Evolutionary conservation across 2,113 vertebrate genomes (phyloP).

Genomic region (Halcyon senegalensis): DNA sequence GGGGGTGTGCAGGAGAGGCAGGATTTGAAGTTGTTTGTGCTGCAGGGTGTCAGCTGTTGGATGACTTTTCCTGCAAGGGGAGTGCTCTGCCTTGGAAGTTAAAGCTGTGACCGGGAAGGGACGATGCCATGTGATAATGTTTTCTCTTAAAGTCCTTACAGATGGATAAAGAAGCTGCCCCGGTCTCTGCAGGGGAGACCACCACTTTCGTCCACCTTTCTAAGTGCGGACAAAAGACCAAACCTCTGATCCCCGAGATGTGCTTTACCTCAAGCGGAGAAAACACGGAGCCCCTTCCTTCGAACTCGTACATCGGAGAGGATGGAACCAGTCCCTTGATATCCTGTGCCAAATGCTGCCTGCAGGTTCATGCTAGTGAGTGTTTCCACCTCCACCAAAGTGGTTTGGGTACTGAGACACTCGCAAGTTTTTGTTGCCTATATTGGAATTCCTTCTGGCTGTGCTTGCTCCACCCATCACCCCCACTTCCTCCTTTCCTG

Average conservation of each 20-base stretch:
- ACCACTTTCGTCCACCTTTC: constrained; percentile 42
- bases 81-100: background rate
- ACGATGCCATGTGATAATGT: rapidly evolving
- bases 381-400: background rate
- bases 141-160: constrained; percentile 60
- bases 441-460: background rate
- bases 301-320: constrained; percentile 87
- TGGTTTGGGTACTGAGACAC: background rate
- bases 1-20: background rate
- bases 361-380: constrained; percentile 97
- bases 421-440: background rate
- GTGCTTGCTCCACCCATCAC: background rate
- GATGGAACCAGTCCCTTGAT: constrained; percentile 92
- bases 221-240: constrained; percentile 80
- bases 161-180: constrained; percentile 73
- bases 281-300: constrained; percentile 89
- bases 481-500: background rate
- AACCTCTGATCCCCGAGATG: constrained; percentile 94
- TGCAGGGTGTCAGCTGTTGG: background rate
- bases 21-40: background rate
- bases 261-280: constrained; percentile 91
- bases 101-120: background rate
- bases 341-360: constrained; percentile 86
- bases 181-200: background rate
- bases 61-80: background rate